Evolutionary conservation across 2,797 vertebrate genomes (phyloP).

Genomic region (Phrynocephalus guinanensis): DNA sequence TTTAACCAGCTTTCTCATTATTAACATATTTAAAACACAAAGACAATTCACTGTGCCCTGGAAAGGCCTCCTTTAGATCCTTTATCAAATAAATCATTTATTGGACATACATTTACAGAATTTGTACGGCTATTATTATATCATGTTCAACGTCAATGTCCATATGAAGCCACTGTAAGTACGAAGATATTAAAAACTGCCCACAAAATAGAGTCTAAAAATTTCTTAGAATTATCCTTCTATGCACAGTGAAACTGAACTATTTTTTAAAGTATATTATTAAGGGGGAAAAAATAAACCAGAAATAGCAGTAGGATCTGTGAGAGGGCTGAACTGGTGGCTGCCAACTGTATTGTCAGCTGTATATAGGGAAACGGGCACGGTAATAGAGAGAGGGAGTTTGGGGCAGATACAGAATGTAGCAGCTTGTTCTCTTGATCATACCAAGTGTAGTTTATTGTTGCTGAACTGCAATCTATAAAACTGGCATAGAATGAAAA

Average conservation of each 20-base stretch:
- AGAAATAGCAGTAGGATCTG: constrained; percentile 1
- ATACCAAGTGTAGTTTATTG: constrained; percentile 55
- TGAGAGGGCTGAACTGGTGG: neutral
- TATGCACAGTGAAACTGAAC: neutral
- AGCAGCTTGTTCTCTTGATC: neutral
- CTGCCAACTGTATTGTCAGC: neutral
- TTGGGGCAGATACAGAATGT: neutral
- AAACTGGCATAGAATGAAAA: constrained; percentile 69
- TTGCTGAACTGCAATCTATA: constrained; percentile 59
- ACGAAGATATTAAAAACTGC: neutral
- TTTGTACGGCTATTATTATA: constrained; percentile 29
- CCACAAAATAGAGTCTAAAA: neutral
- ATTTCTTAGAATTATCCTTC: neutral
- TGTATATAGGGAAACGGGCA: neutral
- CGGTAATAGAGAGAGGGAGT: neutral
- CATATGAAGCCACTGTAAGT: neutral
- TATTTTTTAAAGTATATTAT: neutral
- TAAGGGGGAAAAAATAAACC: neutral
- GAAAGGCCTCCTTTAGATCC: constrained; percentile 22
- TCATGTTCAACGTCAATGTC: neutral
- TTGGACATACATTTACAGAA: neutral
- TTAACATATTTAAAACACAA: constrained; percentile 33
- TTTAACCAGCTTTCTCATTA: constrained; percentile 50
- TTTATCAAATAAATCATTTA: constrained; percentile 8
- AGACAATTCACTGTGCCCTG: constrained; percentile 17